These are phyloP conservation scores for Atrichornis clamosus DNA, from an alignment of 2,113 vertebrate genomes.

Conservation along the genomic window DNA sequence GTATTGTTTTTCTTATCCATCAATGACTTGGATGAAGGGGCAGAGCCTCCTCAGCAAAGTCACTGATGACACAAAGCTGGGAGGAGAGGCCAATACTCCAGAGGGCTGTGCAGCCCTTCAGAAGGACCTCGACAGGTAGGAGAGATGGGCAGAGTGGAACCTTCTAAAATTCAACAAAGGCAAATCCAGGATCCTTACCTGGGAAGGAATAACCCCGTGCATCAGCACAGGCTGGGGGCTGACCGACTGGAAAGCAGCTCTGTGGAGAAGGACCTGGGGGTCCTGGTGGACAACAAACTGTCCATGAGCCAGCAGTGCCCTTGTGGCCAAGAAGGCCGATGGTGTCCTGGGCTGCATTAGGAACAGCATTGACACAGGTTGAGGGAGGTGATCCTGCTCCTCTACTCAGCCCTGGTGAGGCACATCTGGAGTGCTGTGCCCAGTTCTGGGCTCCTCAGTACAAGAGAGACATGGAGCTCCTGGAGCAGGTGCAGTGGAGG, in stretches of 20 bases:
- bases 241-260: background rate
- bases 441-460: background rate
- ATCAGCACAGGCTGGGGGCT: background rate
- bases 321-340: background rate
- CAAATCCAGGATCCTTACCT: background rate
- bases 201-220: background rate
- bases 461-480: background rate
- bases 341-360: background rate
- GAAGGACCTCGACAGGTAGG: rapidly evolving
- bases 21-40: background rate
- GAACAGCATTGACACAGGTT: background rate
- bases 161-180: rapidly evolving
- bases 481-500: rapidly evolving
- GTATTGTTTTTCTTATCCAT: background rate
- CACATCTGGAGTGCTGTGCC: background rate
- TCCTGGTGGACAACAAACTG: background rate
- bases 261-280: background rate
- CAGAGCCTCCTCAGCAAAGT: background rate
- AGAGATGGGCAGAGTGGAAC: background rate
- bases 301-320: background rate
- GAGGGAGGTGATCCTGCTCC: background rate
- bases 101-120: background rate
- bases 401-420: background rate
- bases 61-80: background rate
- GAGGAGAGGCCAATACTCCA: rapidly evolving